A percentile compares a stretch with the other conserved stretches of the same genome.
Conservation (phyloP, 2,888 invertebrate genomes). For the Macaria liturata region DNA sequence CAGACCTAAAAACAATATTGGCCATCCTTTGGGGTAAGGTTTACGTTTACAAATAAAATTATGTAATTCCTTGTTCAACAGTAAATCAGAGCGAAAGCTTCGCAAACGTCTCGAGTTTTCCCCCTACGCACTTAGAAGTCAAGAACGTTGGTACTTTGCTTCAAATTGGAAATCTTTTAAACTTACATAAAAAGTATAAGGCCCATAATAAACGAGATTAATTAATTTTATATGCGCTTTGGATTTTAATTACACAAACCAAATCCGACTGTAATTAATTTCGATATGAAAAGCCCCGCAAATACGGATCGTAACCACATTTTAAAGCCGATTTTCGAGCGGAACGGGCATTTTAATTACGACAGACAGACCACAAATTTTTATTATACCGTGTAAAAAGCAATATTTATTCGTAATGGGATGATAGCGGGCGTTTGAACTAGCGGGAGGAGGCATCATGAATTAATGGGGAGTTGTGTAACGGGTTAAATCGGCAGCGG, state of each 20-base stretch:
- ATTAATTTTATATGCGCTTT: conserved; percentile 13
- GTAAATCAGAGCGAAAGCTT: too few relatives aligned
- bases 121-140: too few relatives aligned
- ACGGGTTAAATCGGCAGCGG: conserved; percentile 59
- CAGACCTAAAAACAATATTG: too few relatives aligned
- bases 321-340: conserved; percentile 33
- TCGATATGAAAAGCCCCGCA: conserved; percentile 33
- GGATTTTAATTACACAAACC: conserved; percentile 29
- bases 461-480: conserved; percentile 51
- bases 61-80: too few relatives aligned
- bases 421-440: conserved; percentile 51
- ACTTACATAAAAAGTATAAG: neutral
- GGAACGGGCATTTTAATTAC: conserved; percentile 61
- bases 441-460: conserved; percentile 38
- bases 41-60: too few relatives aligned
- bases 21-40: too few relatives aligned
- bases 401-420: conserved; percentile 61
- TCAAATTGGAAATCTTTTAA: too few relatives aligned
- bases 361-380: conserved; percentile 46
- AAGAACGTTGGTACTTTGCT: too few relatives aligned
- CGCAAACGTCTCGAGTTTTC: too few relatives aligned
- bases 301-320: conserved; percentile 39
- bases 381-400: conserved; percentile 51
- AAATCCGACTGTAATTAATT: conserved; percentile 42
- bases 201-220: conserved; percentile 2